Evolutionary conservation across 2,113 vertebrate species (phyloP).

Genomic region (Ciconia boyciana): DNA sequence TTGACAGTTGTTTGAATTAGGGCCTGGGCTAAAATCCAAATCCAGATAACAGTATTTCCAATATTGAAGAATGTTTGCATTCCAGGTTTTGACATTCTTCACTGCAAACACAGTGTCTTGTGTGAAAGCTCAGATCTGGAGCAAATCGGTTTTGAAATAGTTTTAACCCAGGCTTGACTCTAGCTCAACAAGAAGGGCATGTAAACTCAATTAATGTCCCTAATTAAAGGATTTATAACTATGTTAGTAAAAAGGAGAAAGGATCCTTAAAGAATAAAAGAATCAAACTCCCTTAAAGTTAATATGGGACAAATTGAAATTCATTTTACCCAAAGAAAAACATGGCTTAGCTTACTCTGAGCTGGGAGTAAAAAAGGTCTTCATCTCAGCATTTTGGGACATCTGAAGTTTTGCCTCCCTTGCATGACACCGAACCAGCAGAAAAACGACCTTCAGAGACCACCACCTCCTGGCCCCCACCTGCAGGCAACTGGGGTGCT

Average conservation of each 20-base stretch:
- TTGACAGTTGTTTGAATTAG: background rate
- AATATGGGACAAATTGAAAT: background rate
- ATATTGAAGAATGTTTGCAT: conserved; percentile 7
- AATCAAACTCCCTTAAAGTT: background rate
- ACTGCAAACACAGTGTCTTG: background rate
- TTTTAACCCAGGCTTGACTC: background rate
- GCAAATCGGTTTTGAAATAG: background rate
- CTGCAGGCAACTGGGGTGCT: background rate
- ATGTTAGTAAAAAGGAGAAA: background rate
- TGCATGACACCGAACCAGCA: background rate
- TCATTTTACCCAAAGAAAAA: background rate
- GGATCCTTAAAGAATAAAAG: background rate
- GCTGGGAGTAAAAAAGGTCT: background rate
- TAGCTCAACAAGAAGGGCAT: background rate
- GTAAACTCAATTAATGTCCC: background rate
- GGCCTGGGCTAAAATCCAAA: background rate
- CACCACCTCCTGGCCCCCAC: background rate
- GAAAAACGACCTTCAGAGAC: background rate
- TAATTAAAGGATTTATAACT: background rate
- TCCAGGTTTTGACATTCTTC: conserved; percentile 21
- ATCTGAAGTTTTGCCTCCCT: background rate
- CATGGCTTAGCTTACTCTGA: background rate
- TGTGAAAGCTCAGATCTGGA: background rate
- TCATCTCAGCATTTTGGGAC: background rate
- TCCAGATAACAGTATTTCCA: conserved; percentile 18